phyloP scores from a whole-genome alignment of 2,888 invertebrate species.

The Dicycla oo region DNA sequence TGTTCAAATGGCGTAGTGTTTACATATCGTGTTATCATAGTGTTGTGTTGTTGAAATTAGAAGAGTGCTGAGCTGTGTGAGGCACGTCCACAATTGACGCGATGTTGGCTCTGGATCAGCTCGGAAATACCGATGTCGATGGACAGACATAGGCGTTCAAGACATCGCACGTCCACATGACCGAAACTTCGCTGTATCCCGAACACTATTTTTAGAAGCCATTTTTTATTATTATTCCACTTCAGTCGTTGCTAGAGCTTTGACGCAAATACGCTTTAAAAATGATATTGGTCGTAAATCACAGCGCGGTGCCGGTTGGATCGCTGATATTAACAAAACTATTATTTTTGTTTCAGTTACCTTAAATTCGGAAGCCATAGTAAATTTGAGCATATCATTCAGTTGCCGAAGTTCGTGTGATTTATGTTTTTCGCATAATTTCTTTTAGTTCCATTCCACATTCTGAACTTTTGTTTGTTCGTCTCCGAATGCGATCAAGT shows the following conservation, averaged over 20 bases:
- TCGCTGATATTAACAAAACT: slow-evolving; percentile 67
- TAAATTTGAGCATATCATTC: slow-evolving; percentile 84
- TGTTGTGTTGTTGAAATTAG: slow-evolving; percentile 70
- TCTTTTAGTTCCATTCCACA: slow-evolving; percentile 84
- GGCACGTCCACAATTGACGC: slow-evolving; percentile 81
- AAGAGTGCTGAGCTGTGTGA: slow-evolving; percentile 73
- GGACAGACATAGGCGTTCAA: slow-evolving; percentile 68
- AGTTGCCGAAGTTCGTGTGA: slow-evolving; percentile 75
- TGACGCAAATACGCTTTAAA: slow-evolving; percentile 80
- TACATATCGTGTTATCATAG: slow-evolving; percentile 81
- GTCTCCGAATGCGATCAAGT: slow-evolving; percentile 86
- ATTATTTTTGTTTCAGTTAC: slow-evolving; percentile 87
- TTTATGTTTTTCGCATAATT: slow-evolving; percentile 86
- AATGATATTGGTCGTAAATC: slow-evolving; percentile 74
- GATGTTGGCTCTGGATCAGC: slow-evolving; percentile 83
- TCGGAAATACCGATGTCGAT: slow-evolving; percentile 74
- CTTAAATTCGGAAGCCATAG: slow-evolving; percentile 82
- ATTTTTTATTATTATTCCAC: slow-evolving; percentile 85
- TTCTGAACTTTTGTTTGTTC: slow-evolving; percentile 84
- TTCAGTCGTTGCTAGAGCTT: slow-evolving; percentile 80
- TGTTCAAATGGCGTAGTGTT: slow-evolving; percentile 78
- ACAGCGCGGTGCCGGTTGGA: slow-evolving; percentile 51
- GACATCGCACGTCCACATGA: slow-evolving; percentile 82
- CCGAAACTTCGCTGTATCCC: slow-evolving; percentile 80
- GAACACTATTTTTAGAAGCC: slow-evolving; percentile 82